Conservation (phyloP, 2,888 invertebrate genomes). For the Pseudococcus jackbeardsleyi region DNA sequence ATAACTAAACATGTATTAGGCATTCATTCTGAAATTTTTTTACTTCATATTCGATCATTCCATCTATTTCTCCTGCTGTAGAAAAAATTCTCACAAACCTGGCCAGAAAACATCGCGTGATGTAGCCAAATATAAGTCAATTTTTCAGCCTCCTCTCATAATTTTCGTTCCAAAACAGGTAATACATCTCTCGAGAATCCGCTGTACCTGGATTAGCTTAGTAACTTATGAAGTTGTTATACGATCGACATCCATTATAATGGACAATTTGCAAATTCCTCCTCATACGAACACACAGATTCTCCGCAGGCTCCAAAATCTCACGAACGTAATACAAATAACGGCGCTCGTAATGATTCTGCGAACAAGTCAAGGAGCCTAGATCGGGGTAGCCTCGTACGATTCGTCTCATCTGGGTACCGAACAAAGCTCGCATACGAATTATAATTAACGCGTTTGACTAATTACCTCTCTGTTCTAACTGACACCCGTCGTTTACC, state of each 20-base stretch:
- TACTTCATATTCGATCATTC: too few relatives aligned
- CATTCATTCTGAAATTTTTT: too few relatives aligned
- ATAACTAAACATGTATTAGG: too few relatives aligned
- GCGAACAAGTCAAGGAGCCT: background rate
- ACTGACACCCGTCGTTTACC: conserved; percentile 19
- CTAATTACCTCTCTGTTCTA: background rate
- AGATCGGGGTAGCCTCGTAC: background rate
- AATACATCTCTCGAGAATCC: too few relatives aligned
- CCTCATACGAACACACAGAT: background rate
- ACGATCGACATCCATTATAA: background rate
- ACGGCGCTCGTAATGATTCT: background rate
- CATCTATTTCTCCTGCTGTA: too few relatives aligned
- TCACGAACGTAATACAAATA: background rate
- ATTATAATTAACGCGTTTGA: conserved; percentile 32
- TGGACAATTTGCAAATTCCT: background rate
- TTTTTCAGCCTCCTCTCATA: too few relatives aligned
- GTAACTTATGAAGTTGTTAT: background rate
- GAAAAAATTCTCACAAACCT: too few relatives aligned
- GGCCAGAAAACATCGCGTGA: too few relatives aligned
- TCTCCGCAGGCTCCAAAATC: background rate
- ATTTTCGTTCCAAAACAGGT: too few relatives aligned
- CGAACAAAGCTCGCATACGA: conserved; percentile 1
- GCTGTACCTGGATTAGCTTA: background rate
- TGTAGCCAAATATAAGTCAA: too few relatives aligned
- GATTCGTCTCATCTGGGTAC: background rate